phyloP scores from a whole-genome alignment of 2,888 invertebrate species.

The Cryptocephalus primarius region DNA sequence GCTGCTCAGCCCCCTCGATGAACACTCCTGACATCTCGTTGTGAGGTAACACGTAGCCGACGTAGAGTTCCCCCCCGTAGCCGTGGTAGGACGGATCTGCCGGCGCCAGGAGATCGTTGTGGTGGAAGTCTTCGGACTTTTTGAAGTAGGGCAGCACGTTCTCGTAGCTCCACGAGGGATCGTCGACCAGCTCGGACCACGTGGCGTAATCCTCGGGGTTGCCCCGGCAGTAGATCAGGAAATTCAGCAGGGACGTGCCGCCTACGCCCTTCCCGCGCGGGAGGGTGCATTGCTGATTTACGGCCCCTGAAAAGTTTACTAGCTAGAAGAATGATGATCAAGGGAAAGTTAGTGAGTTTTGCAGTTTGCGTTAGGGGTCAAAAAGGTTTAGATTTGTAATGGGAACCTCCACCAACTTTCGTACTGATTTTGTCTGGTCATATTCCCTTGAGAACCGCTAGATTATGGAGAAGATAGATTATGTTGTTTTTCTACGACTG shows the following conservation, averaged over 20 bases:
- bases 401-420: no score
- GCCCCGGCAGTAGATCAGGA: slow-evolving; percentile 41
- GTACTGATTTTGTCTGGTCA: no score
- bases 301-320: slow-evolving; percentile 8
- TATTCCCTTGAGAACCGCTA: no score
- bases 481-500: no score
- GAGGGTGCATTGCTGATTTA: slow-evolving; percentile 22
- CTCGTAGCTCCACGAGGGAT: slow-evolving; percentile 41
- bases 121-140: slow-evolving; percentile 10
- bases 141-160: slow-evolving; percentile 41
- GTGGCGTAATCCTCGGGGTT: slow-evolving; percentile 36
- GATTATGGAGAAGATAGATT: no score
- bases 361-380: no score
- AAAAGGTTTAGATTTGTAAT: no score
- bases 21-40: slow-evolving; percentile 2
- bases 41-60: slow-evolving; percentile 1
- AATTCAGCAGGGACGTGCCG: slow-evolving; percentile 39
- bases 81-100: slow-evolving; percentile 5
- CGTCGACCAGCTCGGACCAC: slow-evolving; percentile 33
- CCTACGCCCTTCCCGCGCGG: slow-evolving; percentile 42
- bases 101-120: slow-evolving; percentile 3
- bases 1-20: slow-evolving; percentile 37
- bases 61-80: slow-evolving; percentile 6
- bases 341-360: no score
- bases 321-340: no score